Conservation (phyloP, 35 echinoderm and acorn worm species). For the Chiridota heheva region DNA sequence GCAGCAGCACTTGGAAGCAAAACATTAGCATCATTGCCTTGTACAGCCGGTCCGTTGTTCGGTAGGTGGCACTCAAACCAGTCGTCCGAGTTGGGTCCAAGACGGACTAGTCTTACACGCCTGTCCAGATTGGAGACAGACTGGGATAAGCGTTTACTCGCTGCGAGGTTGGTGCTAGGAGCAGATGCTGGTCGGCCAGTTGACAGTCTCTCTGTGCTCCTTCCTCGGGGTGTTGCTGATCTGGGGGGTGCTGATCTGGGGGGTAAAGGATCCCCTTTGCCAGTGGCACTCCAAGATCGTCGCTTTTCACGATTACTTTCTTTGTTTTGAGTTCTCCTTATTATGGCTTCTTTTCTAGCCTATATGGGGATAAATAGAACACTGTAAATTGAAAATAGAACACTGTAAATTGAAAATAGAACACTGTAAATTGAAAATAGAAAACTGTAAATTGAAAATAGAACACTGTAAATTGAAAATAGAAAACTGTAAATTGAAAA, state of each 20-base stretch:
- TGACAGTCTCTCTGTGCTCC: not conserved
- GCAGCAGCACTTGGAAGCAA: not conserved
- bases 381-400: too few species aligned
- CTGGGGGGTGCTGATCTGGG: not conserved
- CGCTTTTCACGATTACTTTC: constrained; percentile 40
- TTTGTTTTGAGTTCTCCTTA: constrained; percentile 24
- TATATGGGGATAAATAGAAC: not conserved
- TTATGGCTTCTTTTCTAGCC: constrained; percentile 29
- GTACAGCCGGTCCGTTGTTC: constrained; percentile 11
- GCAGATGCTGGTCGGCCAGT: constrained; percentile 21
- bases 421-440: too few species aligned
- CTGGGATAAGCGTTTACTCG: constrained; percentile 18
- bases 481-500: too few species aligned
- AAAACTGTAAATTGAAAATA: too few species aligned
- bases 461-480: too few species aligned
- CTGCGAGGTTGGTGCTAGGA: constrained; percentile 1
- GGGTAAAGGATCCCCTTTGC: not conserved
- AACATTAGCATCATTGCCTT: constrained; percentile 38
- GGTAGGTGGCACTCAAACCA: constrained; percentile 42
- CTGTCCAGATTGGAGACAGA: constrained; percentile 33
- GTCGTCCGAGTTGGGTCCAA: constrained; percentile 27
- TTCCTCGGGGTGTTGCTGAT: constrained; percentile 23
- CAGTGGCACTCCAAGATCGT: constrained; percentile 31
- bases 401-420: too few species aligned
- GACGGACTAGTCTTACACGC: constrained; percentile 40